Base-by-base conservation (phyloP, 2,888 invertebrate genomes). In the Ectropis crepuscularia region DNA sequence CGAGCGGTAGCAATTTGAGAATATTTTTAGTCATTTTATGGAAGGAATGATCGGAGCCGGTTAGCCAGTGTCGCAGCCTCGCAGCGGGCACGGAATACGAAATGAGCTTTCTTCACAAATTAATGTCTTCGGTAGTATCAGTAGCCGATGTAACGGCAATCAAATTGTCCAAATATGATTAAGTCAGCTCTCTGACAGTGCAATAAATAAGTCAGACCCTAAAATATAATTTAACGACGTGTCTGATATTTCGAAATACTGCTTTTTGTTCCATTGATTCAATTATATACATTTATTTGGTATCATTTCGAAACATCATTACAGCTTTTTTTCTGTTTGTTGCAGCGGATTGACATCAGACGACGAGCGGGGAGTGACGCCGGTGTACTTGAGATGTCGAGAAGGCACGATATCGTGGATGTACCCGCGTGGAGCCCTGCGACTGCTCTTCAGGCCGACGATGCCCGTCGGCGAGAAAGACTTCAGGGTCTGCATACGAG, bases 341-440 rank as follows among this genome's bases (percentile, higher is more conserved):
- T 94, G 43, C 90, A 96, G 96, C 79, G 95, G 95, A 6, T 80
- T 95, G 69, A 83, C 91, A 10, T 77, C 86, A 37, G 79, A 77
- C 67, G 80, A 88, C 6, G 94, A 94, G 63, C 93, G 95, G 59
- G 96, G 95, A 5, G 96, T 96, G 53, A 95, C 95, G 43, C 96
- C 96, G 0, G 95, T 96, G 43, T 96, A 96, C 87, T 94, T 96
- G 54, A 94, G 96, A 38, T 96, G 96, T 78, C 93, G 95, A 16
- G 95, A 95, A 65, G 96, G 96, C 37, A 88, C 91, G 16, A 94
- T 97, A 9, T 93, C 94, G n/a, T 96, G 96, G 96, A 86, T 94
- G 74, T 96, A 96, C 82, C 96, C 96, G 0, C 93, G 95, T 6
- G 96, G 96, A 0, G 96, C 96, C 0, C 88, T 96, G 12, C 88